These are phyloP conservation scores for Odiellus spinosus DNA, from an alignment of 2,888 invertebrate genomes.

Conservation along the genomic window DNA sequence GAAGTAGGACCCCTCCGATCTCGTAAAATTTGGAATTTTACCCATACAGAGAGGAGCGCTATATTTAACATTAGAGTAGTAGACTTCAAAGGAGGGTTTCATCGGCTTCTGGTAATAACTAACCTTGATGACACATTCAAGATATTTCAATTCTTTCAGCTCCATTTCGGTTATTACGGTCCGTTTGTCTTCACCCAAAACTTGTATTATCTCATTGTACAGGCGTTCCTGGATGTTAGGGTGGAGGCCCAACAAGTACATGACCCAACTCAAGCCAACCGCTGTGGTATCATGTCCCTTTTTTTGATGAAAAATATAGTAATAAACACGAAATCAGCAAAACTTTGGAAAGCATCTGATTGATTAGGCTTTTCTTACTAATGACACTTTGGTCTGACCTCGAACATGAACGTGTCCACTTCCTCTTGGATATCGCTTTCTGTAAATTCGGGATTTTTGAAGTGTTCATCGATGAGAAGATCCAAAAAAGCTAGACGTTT, in stretches of 20 bases:
- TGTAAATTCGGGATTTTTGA: slow-evolving; percentile 25
- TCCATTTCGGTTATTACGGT: slow-evolving; percentile 17
- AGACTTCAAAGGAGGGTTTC: too few relatives aligned
- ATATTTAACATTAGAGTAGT: too few relatives aligned
- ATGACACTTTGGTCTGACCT: too few relatives aligned
- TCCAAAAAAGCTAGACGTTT: slow-evolving; percentile 33
- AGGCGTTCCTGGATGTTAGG: slow-evolving; percentile 39
- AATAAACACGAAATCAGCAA: too few relatives aligned
- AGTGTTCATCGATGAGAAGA: slow-evolving; percentile 29
- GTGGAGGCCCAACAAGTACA: slow-evolving; percentile 49
- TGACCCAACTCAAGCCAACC: slow-evolving; percentile 59
- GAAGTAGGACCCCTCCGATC: too few relatives aligned
- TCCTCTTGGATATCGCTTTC: slow-evolving; percentile 34
- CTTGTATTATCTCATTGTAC: slow-evolving; percentile 48
- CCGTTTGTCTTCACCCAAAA: slow-evolving; percentile 9
- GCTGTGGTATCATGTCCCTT: slow-evolving; percentile 44
- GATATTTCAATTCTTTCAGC: slow-evolving; percentile 14
- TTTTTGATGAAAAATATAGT: too few relatives aligned
- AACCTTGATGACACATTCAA: slow-evolving; percentile 18
- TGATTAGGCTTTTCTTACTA: too few relatives aligned
- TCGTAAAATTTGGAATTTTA: too few relatives aligned
- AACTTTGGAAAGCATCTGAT: too few relatives aligned
- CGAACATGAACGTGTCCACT: slow-evolving; percentile 29
- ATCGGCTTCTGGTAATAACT: too few relatives aligned
- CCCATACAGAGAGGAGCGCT: too few relatives aligned